Evolutionary conservation across 1,140 invertebrate species (phyloP), one percentile per base, ranked within the genome.

Genomic region (Drosophila bifasciata): DNA sequence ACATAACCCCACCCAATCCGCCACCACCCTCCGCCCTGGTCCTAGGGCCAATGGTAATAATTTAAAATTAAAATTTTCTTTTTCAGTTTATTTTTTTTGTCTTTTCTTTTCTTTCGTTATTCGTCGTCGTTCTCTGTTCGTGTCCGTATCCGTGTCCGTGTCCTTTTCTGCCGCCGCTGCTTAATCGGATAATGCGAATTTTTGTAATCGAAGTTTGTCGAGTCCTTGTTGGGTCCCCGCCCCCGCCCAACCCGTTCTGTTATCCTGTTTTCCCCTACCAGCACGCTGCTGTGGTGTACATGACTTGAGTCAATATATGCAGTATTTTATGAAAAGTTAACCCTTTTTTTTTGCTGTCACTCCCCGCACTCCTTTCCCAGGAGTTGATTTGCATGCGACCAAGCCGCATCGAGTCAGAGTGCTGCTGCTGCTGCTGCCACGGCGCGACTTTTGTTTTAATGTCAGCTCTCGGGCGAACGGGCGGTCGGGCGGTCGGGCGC

Each of bases 301-400:
- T 84, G 80, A 88, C 81, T 86, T 78, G 81, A 88, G 81, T 86
- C 81, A 86, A 86, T 86, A 86, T 86, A 83, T 84, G 76, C 62
- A 85, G 71, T 86, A 70, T 78, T 78, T 77, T 78, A 81, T 83
- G 69, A 76, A 84, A 69, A 81, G 69, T 62, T 77, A 85, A 85
- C 81, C 81, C 76, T 86, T 86, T 83, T 76, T 72, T 58, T 53
- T 23, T 16, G 32, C 2, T 32, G 8, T 9, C 28, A 32, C 8
- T 8, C 25, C 25, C 2, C 7, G 25, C 8, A 32, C 28, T 32
- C 28, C 57, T 56, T 61, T 61, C 3, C 19, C 19, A 19, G 19
- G 19, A 55, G 43, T 63, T 17, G 48, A 74, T 84, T 75, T 76
- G 81, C 83, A 84, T 85, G 67, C 71, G 32, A 36, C 32, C 32